phyloP scores from a whole-genome alignment of 2,797 vertebrate genomes.

The Danionella dracula region DNA sequence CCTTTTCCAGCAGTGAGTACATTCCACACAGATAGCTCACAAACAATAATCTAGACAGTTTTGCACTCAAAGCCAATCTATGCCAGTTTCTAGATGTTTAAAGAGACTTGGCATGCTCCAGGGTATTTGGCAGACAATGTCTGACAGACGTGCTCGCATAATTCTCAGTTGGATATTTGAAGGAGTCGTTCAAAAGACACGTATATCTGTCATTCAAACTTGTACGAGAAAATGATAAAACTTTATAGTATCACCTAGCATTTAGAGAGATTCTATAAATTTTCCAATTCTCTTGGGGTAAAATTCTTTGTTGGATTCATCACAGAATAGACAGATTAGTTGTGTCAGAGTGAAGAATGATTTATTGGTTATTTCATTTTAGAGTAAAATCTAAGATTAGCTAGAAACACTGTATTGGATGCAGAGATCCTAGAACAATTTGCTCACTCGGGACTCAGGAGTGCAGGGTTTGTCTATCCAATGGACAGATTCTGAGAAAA shows the following conservation, averaged over 20 bases:
- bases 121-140: neutral
- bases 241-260: neutral
- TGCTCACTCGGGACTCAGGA: too few relatives aligned
- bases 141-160: neutral
- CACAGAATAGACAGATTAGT: too few relatives aligned
- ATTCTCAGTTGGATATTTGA: neutral
- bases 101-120: neutral
- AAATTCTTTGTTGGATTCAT: neutral
- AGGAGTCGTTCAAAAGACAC: neutral
- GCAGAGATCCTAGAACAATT: too few relatives aligned
- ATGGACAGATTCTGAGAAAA: neutral
- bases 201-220: neutral
- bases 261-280: neutral
- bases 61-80: neutral
- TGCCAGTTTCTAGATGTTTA: constrained; percentile 1
- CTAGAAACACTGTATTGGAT: too few relatives aligned
- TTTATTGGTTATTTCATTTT: too few relatives aligned
- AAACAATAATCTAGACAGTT: neutral
- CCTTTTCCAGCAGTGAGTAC: constrained; percentile 10
- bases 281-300: neutral
- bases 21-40: neutral
- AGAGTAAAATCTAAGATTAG: too few relatives aligned
- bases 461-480: neutral
- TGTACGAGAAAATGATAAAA: neutral
- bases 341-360: too few relatives aligned